A percentile compares a stretch with the other conserved stretches of the same genome.
These are phyloP conservation scores for Andricus grossulariae DNA, from an alignment of 1,140 invertebrate species.

Conservation along the genomic window DNA sequence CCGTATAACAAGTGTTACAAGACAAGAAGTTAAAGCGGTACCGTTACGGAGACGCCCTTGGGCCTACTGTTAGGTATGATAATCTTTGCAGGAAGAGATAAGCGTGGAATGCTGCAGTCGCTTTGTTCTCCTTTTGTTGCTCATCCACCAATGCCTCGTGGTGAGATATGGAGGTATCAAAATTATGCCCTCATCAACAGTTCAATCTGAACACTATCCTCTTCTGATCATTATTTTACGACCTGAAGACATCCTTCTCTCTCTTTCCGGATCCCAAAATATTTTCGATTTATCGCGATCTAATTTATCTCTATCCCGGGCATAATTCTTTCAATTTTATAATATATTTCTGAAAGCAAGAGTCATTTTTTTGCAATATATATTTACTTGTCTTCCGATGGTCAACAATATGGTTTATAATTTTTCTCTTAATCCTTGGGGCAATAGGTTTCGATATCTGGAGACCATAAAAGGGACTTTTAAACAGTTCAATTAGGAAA, in stretches of 20 bases:
- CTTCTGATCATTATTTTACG: slow-evolving; percentile 52
- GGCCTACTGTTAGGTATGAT: slow-evolving; percentile 50
- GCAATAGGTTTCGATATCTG: too few species aligned
- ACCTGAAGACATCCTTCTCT: slow-evolving; percentile 44
- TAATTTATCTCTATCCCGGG: slow-evolving; percentile 4
- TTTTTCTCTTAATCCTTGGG: too few species aligned
- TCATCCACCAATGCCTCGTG: slow-evolving; percentile 23
- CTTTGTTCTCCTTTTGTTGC: slow-evolving; percentile 41
- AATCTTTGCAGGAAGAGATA: slow-evolving; percentile 54
- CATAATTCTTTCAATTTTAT: too few species aligned
- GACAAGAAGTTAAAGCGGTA: slow-evolving; percentile 41
- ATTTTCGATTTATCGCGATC: not conserved
- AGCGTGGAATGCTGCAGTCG: slow-evolving; percentile 46
- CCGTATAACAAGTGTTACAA: slow-evolving; percentile 11
- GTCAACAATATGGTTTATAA: too few species aligned
- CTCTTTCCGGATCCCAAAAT: slow-evolving; percentile 39
- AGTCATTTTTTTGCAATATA: too few species aligned
- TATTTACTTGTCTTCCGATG: too few species aligned
- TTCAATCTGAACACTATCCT: slow-evolving; percentile 46
- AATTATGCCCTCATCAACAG: slow-evolving; percentile 41
- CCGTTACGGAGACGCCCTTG: slow-evolving; percentile 49
- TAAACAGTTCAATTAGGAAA: too few species aligned
- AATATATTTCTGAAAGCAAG: too few species aligned
- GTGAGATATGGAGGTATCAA: slow-evolving; percentile 33
- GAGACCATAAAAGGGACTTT: too few species aligned